Evolutionary conservation across 1,140 invertebrate species (phyloP), one percentile per base, ranked within the genome.

Genomic region (Glossosoma conforme): DNA sequence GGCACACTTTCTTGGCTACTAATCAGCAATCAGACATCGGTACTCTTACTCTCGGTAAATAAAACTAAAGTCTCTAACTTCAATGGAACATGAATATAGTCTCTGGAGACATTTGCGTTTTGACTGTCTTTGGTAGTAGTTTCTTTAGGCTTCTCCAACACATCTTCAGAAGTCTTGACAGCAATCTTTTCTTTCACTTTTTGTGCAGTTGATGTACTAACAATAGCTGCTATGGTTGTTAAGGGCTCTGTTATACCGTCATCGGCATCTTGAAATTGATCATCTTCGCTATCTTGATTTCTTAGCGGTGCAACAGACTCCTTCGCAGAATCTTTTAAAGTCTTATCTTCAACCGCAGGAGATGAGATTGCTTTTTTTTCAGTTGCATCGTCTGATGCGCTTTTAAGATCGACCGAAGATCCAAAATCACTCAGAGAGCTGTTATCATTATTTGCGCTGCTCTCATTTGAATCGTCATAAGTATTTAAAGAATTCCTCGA

Each of bases 11-110:
- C 8, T 36, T 14, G 5, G 14, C 5, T 36, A 36, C 8, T 9
- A 36, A 36, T 3, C 15, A 4, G 11, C 15, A 43, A 56, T 67
- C 64, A 74, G 13, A 74, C 72, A 58, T 74, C 72, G 45, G 72
- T 74, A 51, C 65, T 70, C 64, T 73, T 73, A 36, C 56, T 58
- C 36, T 51, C 51, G 3, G 56, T 54, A 33, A 54, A 17, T 18
- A 54, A 22, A 38, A 51, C 21, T 19, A 53, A 47, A 6, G 50
- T 21, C 18, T 58, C 55, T 1, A 50, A 5, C 32, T 41, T 49
- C 13, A 58, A 30, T 3, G 56, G 56, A 36, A 58, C 54, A 20
- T 47, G 44, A 28, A 40, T 38, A 24, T 18, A 36, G 19, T 50
- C 18, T 30, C 9, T 1, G n/a, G 25, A 46, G 32, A 6, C 21